These are phyloP conservation scores for Melanerpes formicivorus DNA, from an alignment of 2,113 vertebrate species.

Conservation along the genomic window DNA sequence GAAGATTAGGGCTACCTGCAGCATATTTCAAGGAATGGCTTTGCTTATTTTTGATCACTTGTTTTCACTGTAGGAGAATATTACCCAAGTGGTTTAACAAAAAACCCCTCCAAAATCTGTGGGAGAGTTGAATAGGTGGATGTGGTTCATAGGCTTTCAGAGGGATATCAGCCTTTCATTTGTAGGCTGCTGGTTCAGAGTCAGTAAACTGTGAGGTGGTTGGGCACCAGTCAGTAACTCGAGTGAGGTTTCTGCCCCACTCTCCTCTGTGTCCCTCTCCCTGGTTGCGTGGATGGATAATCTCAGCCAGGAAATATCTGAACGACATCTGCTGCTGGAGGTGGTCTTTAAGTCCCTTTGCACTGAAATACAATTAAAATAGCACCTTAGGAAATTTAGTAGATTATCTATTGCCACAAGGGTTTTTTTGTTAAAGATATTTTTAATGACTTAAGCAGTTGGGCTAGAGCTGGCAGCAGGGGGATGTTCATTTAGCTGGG, in stretches of 20 bases:
- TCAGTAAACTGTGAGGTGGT: neutral
- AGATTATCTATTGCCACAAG: neutral
- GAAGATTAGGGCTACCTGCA: neutral
- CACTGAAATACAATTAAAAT: neutral
- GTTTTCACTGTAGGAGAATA: neutral
- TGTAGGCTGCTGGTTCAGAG: neutral
- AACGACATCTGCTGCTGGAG: neutral
- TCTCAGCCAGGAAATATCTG: neutral
- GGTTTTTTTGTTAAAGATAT: neutral
- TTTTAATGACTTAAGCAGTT: neutral
- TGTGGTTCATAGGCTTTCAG: neutral
- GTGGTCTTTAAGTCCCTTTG: neutral
- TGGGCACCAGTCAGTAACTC: neutral
- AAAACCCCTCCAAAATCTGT: neutral
- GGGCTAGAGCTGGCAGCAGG: neutral
- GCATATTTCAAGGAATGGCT: neutral
- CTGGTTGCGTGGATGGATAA: neutral
- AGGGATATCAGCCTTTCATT: neutral
- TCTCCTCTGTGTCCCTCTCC: rapidly evolving
- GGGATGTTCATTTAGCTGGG: neutral
- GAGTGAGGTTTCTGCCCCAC: neutral
- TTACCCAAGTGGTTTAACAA: neutral
- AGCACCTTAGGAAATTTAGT: neutral
- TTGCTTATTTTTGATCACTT: neutral
- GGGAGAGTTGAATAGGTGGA: neutral